Evolutionary conservation across 2,113 vertebrate species (phyloP).

Genomic region (Tinamus guttatus): DNA sequence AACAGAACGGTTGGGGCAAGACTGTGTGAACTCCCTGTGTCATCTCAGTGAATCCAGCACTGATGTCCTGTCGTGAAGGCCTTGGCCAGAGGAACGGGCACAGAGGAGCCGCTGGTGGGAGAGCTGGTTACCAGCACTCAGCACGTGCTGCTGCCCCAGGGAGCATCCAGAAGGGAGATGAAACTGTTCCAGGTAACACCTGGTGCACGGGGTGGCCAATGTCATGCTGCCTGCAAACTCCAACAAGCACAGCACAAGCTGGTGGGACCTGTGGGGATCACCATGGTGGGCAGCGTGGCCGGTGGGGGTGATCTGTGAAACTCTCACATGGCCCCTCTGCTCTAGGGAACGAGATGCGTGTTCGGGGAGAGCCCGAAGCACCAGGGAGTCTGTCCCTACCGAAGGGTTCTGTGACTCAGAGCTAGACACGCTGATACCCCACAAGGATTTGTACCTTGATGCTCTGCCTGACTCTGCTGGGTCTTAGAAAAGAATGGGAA

Average conservation of each 20-base stretch:
- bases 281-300: neutral
- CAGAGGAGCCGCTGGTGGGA: slow-evolving; percentile 73
- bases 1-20: neutral
- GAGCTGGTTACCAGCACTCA: slow-evolving; percentile 55
- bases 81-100: slow-evolving; percentile 63
- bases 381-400: neutral
- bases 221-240: neutral
- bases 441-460: neutral
- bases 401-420: neutral
- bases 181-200: slow-evolving; percentile 77
- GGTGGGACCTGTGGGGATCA: fast-evolving
- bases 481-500: neutral
- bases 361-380: neutral
- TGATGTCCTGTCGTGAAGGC: slow-evolving; percentile 77
- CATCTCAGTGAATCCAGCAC: slow-evolving; percentile 54
- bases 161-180: slow-evolving; percentile 78
- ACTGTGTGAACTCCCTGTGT: neutral
- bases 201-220: too few relatives aligned
- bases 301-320: fast-evolving
- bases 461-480: neutral
- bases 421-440: neutral
- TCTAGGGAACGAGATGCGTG: fast-evolving
- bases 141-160: slow-evolving; percentile 67
- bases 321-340: neutral
- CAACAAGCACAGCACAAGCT: neutral